Percentiles rank a stretch among this genome's conserved stretches.
phyloP scores from a whole-genome alignment of 2,797 vertebrate species.

The Eremophila alpestris region DNA sequence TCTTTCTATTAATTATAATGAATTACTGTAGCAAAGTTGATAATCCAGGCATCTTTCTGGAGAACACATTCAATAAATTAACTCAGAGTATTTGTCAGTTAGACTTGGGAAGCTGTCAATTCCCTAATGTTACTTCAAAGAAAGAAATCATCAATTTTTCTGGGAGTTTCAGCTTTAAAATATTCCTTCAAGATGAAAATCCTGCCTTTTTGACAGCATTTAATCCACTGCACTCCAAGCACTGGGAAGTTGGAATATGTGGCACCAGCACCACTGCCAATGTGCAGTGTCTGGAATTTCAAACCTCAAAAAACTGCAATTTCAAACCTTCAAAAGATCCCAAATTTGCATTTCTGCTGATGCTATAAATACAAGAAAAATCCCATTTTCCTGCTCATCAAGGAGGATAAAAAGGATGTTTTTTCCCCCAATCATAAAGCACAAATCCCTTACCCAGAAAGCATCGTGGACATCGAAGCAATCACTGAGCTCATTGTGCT shows the following conservation, averaged over 20 bases:
- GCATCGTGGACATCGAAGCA: slow-evolving; percentile 91
- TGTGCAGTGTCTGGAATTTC: neutral
- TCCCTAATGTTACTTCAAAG: neutral
- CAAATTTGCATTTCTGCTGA: neutral
- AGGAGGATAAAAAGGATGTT: neutral
- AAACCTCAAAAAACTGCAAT: neutral
- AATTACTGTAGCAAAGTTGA: neutral
- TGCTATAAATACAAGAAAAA: neutral
- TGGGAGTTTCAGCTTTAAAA: neutral
- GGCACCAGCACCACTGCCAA: neutral
- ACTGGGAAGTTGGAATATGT: neutral
- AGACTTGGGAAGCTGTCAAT: neutral
- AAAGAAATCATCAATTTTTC: neutral
- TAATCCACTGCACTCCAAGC: neutral
- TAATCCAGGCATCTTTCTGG: neutral
- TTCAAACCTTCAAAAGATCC: neutral
- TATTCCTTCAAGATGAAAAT: neutral
- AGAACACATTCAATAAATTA: neutral
- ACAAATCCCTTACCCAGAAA: slow-evolving; percentile 85
- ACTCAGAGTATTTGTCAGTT: neutral
- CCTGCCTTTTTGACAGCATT: neutral
- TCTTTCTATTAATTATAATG: neutral
- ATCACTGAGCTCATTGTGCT: slow-evolving; percentile 80
- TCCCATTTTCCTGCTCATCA: neutral
- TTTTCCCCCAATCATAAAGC: neutral